Conservation (phyloP, 2,113 vertebrate genomes). For the Tachuris rubrigastra region DNA sequence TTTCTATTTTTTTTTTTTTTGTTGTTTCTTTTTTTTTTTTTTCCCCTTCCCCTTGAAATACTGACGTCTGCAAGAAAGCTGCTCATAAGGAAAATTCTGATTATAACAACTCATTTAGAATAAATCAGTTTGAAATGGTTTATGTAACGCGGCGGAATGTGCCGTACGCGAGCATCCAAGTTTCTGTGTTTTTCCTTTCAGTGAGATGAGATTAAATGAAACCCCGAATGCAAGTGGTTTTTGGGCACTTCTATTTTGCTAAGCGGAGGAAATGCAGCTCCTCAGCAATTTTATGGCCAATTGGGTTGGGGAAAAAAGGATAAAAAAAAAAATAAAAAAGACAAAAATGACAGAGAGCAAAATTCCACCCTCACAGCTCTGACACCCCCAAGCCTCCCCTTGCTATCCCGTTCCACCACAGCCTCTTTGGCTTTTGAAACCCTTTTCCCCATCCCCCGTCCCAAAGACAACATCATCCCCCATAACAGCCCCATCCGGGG, state of each 20-base stretch:
- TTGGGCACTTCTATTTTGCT: background rate
- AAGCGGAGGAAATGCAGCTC: slow-evolving; percentile 41
- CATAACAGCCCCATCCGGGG: background rate
- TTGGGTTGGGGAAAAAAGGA: background rate
- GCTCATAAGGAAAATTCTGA: slow-evolving; percentile 68
- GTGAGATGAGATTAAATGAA: slow-evolving; percentile 61
- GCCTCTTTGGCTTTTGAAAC: background rate
- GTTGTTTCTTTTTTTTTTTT: background rate
- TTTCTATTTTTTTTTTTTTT: background rate
- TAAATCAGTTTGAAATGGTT: slow-evolving; percentile 66
- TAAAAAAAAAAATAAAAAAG: background rate
- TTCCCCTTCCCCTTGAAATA: background rate
- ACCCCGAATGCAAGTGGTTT: slow-evolving; percentile 43
- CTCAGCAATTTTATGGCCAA: slow-evolving; percentile 53
- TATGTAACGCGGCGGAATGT: slow-evolving; percentile 9
- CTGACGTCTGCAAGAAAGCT: slow-evolving; percentile 71
- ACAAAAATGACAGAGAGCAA: background rate
- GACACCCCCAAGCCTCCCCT: background rate
- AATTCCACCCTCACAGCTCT: background rate
- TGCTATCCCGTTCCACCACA: background rate
- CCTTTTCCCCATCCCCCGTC: background rate
- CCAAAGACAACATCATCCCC: accelerated
- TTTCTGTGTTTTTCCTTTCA: slow-evolving; percentile 23
- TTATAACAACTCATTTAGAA: slow-evolving; percentile 69
- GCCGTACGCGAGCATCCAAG: background rate